Percentiles rank a stretch among this genome's conserved stretches.
phyloP scores from a whole-genome alignment of 2,888 invertebrate species.

The Scaeva pyrastri region DNA sequence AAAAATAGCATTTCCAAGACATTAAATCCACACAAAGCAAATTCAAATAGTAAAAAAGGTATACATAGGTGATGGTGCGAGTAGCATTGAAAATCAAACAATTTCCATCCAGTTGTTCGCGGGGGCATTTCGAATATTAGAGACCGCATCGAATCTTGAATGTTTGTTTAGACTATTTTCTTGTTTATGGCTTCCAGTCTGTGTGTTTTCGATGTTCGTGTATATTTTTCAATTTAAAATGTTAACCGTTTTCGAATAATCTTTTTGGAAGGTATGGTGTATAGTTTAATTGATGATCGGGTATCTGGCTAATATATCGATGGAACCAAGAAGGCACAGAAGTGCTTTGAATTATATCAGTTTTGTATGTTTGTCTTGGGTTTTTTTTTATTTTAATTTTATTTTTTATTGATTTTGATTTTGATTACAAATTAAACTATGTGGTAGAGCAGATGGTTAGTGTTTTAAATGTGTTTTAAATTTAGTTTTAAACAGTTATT shows the following conservation, averaged over 20 bases:
- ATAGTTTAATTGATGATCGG: slow-evolving; percentile 54
- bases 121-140: neutral
- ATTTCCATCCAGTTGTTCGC: slow-evolving; percentile 3
- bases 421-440: slow-evolving; percentile 17
- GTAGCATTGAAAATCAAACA: slow-evolving; percentile 20
- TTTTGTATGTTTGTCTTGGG: slow-evolving; percentile 4
- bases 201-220: slow-evolving; percentile 9
- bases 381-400: neutral
- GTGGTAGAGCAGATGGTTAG: slow-evolving; percentile 16
- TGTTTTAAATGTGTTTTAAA: neutral
- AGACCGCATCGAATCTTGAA: slow-evolving; percentile 14
- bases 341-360: slow-evolving; percentile 28
- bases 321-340: neutral
- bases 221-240: slow-evolving; percentile 37
- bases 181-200: slow-evolving; percentile 58
- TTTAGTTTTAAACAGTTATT: slow-evolving; percentile 17
- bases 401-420: slow-evolving; percentile 5
- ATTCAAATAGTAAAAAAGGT: too few species aligned
- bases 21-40: neutral
- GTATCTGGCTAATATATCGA: slow-evolving; percentile 1
- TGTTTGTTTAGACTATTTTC: slow-evolving; percentile 56
- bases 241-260: slow-evolving; percentile 31
- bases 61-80: neutral
- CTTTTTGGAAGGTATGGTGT: neutral
- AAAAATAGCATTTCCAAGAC: slow-evolving; percentile 14